Base-by-base conservation (phyloP, 2,888 invertebrate species). In the Julus scandinavius region DNA sequence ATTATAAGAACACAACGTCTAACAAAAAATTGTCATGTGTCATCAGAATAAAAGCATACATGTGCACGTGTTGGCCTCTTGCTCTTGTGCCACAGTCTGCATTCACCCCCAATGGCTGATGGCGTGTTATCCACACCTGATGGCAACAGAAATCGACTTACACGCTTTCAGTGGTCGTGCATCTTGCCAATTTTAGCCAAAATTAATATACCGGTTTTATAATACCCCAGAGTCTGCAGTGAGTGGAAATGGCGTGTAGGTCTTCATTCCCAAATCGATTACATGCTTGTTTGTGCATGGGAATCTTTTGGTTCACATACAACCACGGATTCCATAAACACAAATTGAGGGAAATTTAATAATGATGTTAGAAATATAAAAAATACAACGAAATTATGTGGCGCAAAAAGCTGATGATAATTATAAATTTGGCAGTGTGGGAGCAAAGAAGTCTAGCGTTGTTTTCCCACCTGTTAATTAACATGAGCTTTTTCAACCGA, bases 341-440 rank as follows among this genome's bases (percentile, higher is more conserved):
- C 72, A 72, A 72, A 72, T 72, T 72, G 72, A 72, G 72, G 29
- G 72, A 72, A 72, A 72, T 72, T 72, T 72, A 72, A 72, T 72
- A 72, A 72, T 72, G 72, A 72, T 72, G 72, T 72, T 72, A 72
- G 72, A 72, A 72, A 72, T 72, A 72, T 72, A 72, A 72, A 50
- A 72, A 72, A 72, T 29, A 72, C 72, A 9, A 7, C 29, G 72
- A 72, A 72, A 72, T 72, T 72, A 72, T 72, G 72, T 20, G 11
- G 29, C 11, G 3, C 29, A 72, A 72, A 63, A 72, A 72, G 29
- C 72, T 11, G 29, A 2, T 29, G 72, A 72, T 72, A 72, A 72
- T 72, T 72, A 72, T 72, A 72, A 72, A 72, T 72, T 72, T 72
- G 72, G 72, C n/a, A 72, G 72, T 72, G 72, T 72, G 72, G 72